Evolutionary conservation across 35 echinoderm and acorn worm species (phyloP), one percentile per base, ranked within the genome.

Genomic region (Diadema setosum): DNA sequence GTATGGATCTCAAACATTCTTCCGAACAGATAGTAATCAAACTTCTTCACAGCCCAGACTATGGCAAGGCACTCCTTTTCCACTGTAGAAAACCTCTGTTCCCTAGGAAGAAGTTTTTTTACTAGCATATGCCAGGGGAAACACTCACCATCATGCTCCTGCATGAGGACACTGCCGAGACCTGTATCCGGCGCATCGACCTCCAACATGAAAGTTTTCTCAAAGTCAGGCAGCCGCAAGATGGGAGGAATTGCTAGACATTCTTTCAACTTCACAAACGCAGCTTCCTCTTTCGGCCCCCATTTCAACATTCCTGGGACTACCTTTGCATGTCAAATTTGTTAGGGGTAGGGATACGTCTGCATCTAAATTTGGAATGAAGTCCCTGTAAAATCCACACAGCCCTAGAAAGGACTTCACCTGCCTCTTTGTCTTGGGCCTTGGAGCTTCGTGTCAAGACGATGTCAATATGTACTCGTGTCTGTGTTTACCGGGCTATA

Each of bases 61-160:
- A 88, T 33, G 2, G 86, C 67, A 24, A 88, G 58, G 31, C 70
- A 88, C 43, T 88, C 86, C 45, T 88, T 88, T 55, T 88, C 65
- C 34, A 88, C 40, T 0, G 6, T 59, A 18, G 86, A 81, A 35
- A 80, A 88, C 5, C 26, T 40, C 7, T 11, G 9, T 83, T 20
- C 14, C 40, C 5, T 16, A 27, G 32, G 16, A 80, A 45, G 5
- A 80, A 25, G n/a, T n/a, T n/a, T n/a, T n/a, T n/a, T n/a, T n/a
- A 37, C 74, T 80, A 20, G 60, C 65, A 34, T 88, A 88, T 27
- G 23, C 4, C 6, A 88, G 27, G 17, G 86, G 86, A 52, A 56
- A 2, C 80, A 35, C 49, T 45, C 78, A 41, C 81, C 87, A 43
- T 63, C 80, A 37, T 8, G 3, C 26, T 52, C 75, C 36, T 88